Base-by-base conservation (phyloP, 2,888 invertebrate genomes). In the Catocala fraxini region DNA sequence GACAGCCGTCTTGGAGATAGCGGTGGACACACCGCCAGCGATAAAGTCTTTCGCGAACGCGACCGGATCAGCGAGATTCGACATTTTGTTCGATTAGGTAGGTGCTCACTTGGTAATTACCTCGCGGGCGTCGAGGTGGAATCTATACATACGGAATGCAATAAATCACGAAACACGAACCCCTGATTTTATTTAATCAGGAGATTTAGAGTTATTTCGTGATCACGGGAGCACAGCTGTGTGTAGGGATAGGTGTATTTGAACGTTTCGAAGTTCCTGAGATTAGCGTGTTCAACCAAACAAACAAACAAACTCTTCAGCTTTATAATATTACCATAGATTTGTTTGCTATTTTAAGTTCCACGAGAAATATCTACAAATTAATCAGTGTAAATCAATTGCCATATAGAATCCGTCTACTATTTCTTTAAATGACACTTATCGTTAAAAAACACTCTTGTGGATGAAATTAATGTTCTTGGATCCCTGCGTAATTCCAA, bases 1-100 rank as follows among this genome's bases (percentile, higher is more conserved):
- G 73, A 99, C 99, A 74, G 98, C 97, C 75, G 99, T 99, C 94
- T 99, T 99, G 82, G 99, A 98, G 83, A 99, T 96, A 80, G 98
- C 99, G 74, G 99, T 99, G 68, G 99, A 97, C 72, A 98, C 95
- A 87, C 99, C 99, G 87, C 99, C 99, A 84, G 98, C 98, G 85
- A 98, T 91, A 93, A 98, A 98, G 95, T 98, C 99, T 95, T 98
- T 98, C 89, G 96, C 95, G 94, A 98, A 98, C 88, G 97, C 96
- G 90, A 97, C 95, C 86, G 97, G 97, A 96, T 98, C 98, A 76
- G 88, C 88, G 83, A 93, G 89, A 86, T 91, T 91, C 85, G 93
- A 91, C 93, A 93, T 94, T 91, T 92, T 93, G 92, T 88, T 86
- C 70, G 80, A 80, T 82, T 86, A 81, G 83, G 87, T 87, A 81